Evolutionary conservation across 2,888 invertebrate species (phyloP).

Genomic region (Ceraclea dissimilis): DNA sequence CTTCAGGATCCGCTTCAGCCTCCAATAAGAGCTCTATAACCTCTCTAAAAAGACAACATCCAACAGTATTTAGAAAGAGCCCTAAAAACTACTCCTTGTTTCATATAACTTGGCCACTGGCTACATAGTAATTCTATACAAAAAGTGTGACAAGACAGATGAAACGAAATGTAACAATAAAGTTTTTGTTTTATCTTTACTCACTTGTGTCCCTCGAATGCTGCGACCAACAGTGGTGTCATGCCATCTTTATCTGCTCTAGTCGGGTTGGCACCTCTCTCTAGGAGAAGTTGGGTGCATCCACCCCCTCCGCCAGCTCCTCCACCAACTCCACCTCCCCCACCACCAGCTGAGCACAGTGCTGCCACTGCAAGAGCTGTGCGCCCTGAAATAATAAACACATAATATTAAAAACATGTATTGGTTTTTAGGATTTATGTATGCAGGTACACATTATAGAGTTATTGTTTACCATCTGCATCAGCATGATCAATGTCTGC

Average conservation of each 20-base stretch:
- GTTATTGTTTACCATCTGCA: conserved; percentile 69
- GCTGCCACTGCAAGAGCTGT: conserved; percentile 85
- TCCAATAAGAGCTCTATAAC: conserved; percentile 87
- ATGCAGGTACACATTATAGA: too few species aligned
- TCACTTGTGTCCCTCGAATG: conserved; percentile 82
- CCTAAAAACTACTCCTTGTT: too few species aligned
- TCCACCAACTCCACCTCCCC: conserved; percentile 55
- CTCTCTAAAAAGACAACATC: conserved; percentile 48
- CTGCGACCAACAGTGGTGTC: conserved; percentile 81
- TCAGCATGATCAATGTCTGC: conserved; percentile 82
- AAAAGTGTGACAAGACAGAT: too few species aligned
- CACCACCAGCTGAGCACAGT: conserved; percentile 70
- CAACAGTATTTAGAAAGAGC: too few species aligned
- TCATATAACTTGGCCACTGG: too few species aligned
- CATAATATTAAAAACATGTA: neutral
- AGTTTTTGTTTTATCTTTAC: too few species aligned
- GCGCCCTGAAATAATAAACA: conserved; percentile 42
- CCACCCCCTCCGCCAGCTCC: conserved; percentile 38
- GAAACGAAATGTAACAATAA: too few species aligned
- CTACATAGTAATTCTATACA: too few species aligned
- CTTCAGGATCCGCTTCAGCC: conserved; percentile 88
- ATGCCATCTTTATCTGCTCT: conserved; percentile 80
- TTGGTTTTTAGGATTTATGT: too few species aligned
- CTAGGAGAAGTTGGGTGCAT: conserved; percentile 50
- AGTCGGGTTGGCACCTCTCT: conserved; percentile 75